Base-by-base conservation (phyloP, 2,113 vertebrate genomes). In the Spheniscus mendiculus region DNA sequence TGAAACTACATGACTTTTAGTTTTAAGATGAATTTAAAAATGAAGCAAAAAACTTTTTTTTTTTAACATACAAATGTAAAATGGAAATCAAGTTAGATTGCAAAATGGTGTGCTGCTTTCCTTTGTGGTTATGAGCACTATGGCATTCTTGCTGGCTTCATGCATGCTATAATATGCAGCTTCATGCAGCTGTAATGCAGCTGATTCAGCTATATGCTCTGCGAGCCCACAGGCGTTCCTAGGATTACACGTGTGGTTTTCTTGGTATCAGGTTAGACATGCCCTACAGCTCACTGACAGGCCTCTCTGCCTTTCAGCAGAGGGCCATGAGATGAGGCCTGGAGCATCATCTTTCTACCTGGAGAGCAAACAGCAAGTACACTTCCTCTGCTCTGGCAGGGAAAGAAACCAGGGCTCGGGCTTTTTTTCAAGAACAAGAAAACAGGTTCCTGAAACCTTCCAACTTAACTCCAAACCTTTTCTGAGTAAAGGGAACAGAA, bases 141-240 rank as follows among this genome's bases (percentile, higher is more conserved):
- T 19, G 34, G 59, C 8, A 1, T 79, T 83, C 36, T 55, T 45
- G 32, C 40, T 42, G 49, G 32, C 47, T 65, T 76, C 4, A 1
- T 25, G 27, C 27, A 10, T 0, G 0, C 30, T 83, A 0, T 21
- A 40, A 50, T 50, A 67, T 42, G 42, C 42, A 42, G 42, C 42
- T 42, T 42, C 42, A 42, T 42, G 42, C 42, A 42, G 42, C 42
- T 42, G 42, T 42, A 72, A 45, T 29, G n/a, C 34, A 69, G 66
- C 53, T 65, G 90, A 58, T 47, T 63, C 61, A 87, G 40, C 66
- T 66, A 0, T 44, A 16, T 4, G 11, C n/a, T 72, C 23, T 44
- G 9, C 0, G 19, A 81, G 74, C 55, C 73, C 12, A 3, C 11
- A 21, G 61, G 61, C 22, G 1, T 65, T 76, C 69, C 45, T 69